Evolutionary conservation across 2,113 vertebrate species (phyloP), one percentile per base, ranked within the genome.

Genomic region (Serilophus lunatus): DNA sequence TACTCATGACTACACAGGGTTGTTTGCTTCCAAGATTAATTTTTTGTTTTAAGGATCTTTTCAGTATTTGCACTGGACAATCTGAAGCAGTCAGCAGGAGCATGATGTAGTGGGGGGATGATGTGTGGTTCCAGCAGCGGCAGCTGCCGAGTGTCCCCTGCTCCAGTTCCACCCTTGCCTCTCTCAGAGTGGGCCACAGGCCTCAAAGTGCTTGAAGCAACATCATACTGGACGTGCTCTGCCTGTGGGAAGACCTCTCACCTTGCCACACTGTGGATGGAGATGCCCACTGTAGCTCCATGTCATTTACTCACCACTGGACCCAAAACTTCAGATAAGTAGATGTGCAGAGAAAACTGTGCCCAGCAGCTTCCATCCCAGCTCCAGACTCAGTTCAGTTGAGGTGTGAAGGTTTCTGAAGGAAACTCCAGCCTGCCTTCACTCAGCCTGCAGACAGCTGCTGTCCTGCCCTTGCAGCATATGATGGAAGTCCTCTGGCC

Each of bases 231-330:
- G 50, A 33, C 33, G 33, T 2, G 5, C 16, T 49, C 13, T 56
- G 24, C 63, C 24, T 65, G 49, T 0, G 0, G 25, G 57, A 79
- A 53, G 2, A 56, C 6, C 9, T 85, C 66, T 90, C 31, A 56
- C 40, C 56, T 75, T 51, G 44, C 29, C 75, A 25, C 1, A 0
- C 31, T 47, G 51, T 20, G 12, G 22, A 28, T 45, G 40, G 61
- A 78, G 28, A n/a, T 15, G 16, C 17, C 77, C 10, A 13, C 31
- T 86, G 63, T 51, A 54, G 8, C 35, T 84, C 65, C 35, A 12
- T 3, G 18, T 38, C 4, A 1, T 20, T 68, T 51, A 10, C 29
- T 54, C 31, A 72, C 47, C 2, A 0, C 19, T 29, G 13, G 18
- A 23, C 38, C 40, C 7, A 3, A 88, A 86, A 78, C 60, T 68